A percentile compares a stretch with the other conserved stretches of the same genome.
phyloP scores from a whole-genome alignment of 1,140 invertebrate species.

The Cyrtorhinus lividipennis region DNA sequence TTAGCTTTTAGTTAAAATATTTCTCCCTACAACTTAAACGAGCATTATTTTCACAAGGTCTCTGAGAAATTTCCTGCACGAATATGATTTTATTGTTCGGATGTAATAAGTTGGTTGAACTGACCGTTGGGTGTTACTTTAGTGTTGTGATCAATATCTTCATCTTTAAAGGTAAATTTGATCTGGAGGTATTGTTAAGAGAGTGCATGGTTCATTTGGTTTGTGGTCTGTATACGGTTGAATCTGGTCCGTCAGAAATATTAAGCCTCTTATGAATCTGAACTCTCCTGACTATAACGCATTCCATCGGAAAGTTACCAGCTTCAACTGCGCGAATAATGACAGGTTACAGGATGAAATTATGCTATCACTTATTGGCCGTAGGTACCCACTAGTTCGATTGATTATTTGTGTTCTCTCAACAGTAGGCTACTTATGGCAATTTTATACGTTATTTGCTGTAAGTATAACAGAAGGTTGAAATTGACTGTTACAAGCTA shows the following conservation, averaged over 20 bases:
- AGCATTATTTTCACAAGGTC: too few species aligned
- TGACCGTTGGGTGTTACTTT: constrained; percentile 8
- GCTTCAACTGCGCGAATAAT: not conserved
- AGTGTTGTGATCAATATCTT: constrained; percentile 21
- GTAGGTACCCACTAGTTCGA: not conserved
- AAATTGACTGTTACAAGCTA: not conserved
- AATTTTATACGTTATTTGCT: not conserved
- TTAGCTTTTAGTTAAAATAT: too few species aligned
- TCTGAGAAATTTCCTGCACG: too few species aligned
- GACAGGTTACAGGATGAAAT: constrained; percentile 9
- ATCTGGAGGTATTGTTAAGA: constrained; percentile 5
- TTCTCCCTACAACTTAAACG: too few species aligned
- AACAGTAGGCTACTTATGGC: not conserved
- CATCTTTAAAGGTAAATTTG: constrained; percentile 17
- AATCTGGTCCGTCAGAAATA: not conserved
- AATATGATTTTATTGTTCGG: too few species aligned
- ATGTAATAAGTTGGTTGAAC: not conserved
- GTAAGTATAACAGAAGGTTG: not conserved
- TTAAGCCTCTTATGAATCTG: constrained; percentile 4
- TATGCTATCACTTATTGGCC: constrained; percentile 3
- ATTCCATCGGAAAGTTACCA: not conserved
- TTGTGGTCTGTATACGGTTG: not conserved
- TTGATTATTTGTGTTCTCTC: not conserved
- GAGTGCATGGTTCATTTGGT: not conserved
- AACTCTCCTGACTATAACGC: not conserved